A percentile compares a stretch with the other conserved stretches of the same genome.
These are phyloP conservation scores for Caenorhabditis sinica DNA, from an alignment of 2,888 invertebrate genomes.

Conservation along the genomic window DNA sequence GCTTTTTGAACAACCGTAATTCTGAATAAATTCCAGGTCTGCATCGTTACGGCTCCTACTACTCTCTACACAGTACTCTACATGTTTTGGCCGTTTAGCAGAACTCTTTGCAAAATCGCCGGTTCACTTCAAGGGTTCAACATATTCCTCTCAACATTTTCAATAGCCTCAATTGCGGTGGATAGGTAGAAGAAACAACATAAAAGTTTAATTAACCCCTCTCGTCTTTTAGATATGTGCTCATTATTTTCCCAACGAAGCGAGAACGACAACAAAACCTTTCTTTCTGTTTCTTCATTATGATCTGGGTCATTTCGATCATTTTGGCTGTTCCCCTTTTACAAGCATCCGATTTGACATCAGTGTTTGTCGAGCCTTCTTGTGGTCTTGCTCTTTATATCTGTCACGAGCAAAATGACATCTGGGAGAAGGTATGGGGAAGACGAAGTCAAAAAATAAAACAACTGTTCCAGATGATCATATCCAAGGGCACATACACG, in stretches of 20 bases:
- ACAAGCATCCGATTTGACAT: constrained; percentile 80
- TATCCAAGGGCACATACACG: constrained; percentile 81
- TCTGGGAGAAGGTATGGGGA: constrained; percentile 77
- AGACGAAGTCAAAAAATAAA: too few relatives aligned
- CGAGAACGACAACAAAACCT: constrained; percentile 84
- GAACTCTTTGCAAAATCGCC: constrained; percentile 91
- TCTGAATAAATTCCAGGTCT: constrained; percentile 86
- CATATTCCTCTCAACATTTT: constrained; percentile 94
- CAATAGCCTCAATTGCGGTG: constrained; percentile 91
- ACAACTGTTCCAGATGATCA: constrained; percentile 75
- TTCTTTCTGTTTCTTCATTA: constrained; percentile 84
- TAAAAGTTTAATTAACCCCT: not conserved
- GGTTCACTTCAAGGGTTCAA: constrained; percentile 91
- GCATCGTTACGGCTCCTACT: constrained; percentile 93
- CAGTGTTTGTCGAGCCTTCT: constrained; percentile 74
- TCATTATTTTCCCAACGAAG: constrained; percentile 83
- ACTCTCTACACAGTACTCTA: constrained; percentile 92
- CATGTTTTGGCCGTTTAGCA: constrained; percentile 92
- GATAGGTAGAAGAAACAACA: constrained; percentile 76
- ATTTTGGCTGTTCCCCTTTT: constrained; percentile 80
- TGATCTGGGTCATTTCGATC: constrained; percentile 85
- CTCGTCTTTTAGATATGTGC: constrained; percentile 79
- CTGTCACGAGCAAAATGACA: constrained; percentile 83
- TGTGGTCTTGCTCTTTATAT: constrained; percentile 78
- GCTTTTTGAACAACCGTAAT: too few relatives aligned